A percentile compares a stretch with the other conserved stretches of the same genome.
These are phyloP conservation scores for Tenthredo livida DNA, from an alignment of 2,888 invertebrate genomes.

Conservation along the genomic window DNA sequence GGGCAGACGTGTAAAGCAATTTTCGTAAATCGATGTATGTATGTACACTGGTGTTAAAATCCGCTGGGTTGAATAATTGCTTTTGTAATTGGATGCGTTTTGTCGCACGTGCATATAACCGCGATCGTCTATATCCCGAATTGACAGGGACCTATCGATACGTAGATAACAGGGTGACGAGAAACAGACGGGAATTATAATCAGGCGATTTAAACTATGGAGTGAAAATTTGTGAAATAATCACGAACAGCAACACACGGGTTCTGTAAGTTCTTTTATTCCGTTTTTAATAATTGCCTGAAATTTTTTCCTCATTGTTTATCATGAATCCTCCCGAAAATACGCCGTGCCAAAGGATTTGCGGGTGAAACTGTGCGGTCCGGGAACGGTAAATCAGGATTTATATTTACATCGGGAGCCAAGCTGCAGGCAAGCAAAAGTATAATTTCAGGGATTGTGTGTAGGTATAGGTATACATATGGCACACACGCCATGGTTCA, in stretches of 20 bases:
- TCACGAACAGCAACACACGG: no score
- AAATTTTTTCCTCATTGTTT: neutral
- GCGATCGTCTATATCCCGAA: conserved; percentile 3
- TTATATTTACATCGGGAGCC: conserved; percentile 35
- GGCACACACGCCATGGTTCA: neutral
- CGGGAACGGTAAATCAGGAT: conserved; percentile 20
- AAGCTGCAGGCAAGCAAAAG: conserved; percentile 10
- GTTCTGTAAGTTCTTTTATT: no score
- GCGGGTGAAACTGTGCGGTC: conserved; percentile 1
- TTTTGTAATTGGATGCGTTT: conserved; percentile 32
- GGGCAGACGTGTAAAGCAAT: neutral
- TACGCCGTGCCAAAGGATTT: conserved; percentile 4
- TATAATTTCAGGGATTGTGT: conserved; percentile 41
- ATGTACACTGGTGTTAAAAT: neutral
- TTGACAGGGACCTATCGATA: conserved; percentile 22
- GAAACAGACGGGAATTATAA: neutral
- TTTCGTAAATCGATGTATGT: neutral
- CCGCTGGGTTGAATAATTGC: conserved; percentile 34
- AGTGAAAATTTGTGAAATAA: neutral
- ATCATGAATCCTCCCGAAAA: neutral
- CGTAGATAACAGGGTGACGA: neutral
- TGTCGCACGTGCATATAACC: conserved; percentile 6
- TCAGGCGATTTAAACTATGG: neutral
- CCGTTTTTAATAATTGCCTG: neutral
- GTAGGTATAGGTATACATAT: neutral